A percentile compares a stretch with the other conserved stretches of the same genome.
phyloP scores from a whole-genome alignment of 1,140 invertebrate species.

The Adoxophyes honmai region DNA sequence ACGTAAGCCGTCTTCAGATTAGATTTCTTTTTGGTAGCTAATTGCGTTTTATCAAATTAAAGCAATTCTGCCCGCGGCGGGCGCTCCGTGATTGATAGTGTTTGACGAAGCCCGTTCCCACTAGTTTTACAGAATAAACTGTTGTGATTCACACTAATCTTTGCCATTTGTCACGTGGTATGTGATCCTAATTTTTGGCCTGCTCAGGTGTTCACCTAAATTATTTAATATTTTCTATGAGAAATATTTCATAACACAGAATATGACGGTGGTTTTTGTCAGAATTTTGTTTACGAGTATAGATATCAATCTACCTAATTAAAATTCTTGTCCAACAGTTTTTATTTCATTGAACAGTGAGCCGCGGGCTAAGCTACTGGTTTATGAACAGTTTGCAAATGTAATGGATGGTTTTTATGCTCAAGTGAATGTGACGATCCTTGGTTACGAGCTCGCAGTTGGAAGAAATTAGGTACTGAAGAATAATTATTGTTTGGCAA shows the following conservation, averaged over 20 bases:
- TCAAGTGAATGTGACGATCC: background rate
- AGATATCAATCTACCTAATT: no score
- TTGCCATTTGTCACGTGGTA: constrained; percentile 46
- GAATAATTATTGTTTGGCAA: background rate
- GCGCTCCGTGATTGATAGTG: constrained; percentile 66
- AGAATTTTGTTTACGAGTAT: no score
- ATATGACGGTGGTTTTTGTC: no score
- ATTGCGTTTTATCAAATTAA: constrained; percentile 77
- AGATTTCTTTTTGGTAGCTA: constrained; percentile 76
- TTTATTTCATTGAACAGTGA: background rate
- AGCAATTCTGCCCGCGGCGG: constrained; percentile 56
- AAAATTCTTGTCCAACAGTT: no score
- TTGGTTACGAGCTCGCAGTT: no score
- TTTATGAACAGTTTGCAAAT: background rate
- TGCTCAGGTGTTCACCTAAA: no score
- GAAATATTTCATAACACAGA: no score
- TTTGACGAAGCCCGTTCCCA: constrained; percentile 57
- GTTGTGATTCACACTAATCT: constrained; percentile 66
- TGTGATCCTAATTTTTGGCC: background rate
- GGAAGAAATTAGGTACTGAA: background rate
- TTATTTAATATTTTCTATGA: no score
- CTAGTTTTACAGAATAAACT: constrained; percentile 74
- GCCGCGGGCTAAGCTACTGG: constrained; percentile 7
- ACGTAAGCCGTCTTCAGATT: constrained; percentile 61
- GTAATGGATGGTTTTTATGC: background rate